Evolutionary conservation across 1,140 invertebrate species (phyloP), one percentile per base, ranked within the genome.

Genomic region (Eriocheir sinensis): DNA sequence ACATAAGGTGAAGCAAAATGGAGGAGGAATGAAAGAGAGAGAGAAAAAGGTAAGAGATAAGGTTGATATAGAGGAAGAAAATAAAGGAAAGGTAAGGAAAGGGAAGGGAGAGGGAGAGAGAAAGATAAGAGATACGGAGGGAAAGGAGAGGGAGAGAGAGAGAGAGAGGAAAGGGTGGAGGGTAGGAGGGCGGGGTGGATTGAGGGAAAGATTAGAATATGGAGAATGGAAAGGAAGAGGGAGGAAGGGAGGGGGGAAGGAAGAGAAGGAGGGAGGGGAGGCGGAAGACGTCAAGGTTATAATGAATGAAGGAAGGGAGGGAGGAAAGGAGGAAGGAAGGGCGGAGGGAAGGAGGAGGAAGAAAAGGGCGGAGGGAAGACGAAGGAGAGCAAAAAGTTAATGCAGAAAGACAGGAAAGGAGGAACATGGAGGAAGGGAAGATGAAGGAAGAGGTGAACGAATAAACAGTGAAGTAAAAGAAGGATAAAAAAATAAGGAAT

Each of bases 71-170:
- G n/a, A n/a, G n/a, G n/a, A n/a, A n/a, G n/a, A n/a, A n/a, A n/a
- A n/a, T 15, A 72, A n/a, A 72, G 60, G n/a, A n/a, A 72, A n/a
- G n/a, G 60, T 17, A n/a, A 72, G 60, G n/a, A n/a, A 72, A n/a
- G n/a, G 60, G n/a, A n/a, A 72, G 60, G n/a, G 60, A 72, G 60
- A 72, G 60, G n/a, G 60, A 72, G 60, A 72, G 60, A 72, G 60
- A 72, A n/a, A n/a, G n/a, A n/a, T n/a, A n/a, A n/a, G n/a, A n/a
- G n/a, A n/a, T n/a, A n/a, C n/a, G n/a, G n/a, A n/a, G n/a, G n/a
- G n/a, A 48, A 48, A 48, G 15, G 4, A 48, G 44, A 48, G n/a
- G n/a, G n/a, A n/a, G n/a, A n/a, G n/a, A 53, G 8, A 53, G 48
- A 12, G 48, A 53, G 2, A 12, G 48, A n/a, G n/a, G n/a, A n/a